Base-by-base conservation (phyloP, 1,140 invertebrate species). In the Meloidogyne floridensis region DNA sequence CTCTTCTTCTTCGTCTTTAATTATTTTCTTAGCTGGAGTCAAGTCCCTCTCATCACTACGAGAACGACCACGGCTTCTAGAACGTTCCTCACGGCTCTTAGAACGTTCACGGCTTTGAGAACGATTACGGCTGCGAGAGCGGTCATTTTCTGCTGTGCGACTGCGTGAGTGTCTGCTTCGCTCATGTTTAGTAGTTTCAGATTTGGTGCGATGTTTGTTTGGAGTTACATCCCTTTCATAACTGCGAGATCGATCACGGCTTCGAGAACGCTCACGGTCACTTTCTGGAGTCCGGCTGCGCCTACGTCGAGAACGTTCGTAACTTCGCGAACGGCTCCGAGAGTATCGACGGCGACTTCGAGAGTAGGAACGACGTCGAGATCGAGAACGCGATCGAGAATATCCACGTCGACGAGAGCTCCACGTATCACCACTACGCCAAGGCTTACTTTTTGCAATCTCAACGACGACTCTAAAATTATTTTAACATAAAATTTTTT, bases 401-500 rank as follows among this genome's bases (percentile, higher is more conserved):
- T 80, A 80, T 65, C 72, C 59, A 70, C 83, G 82, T 42, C 83
- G 83, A 69, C 83, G 83, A 3, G 54, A 73, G 13, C 75, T 79
- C 59, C 77, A 82, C 0, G 59, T 73, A 42, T 71, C 75, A 10
- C 72, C 82, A 32, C 65, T 73, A 47, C 78, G 81, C 76, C 86
- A 75, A 54, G 86, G 86, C 11, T 75, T 71, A 51, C 85, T 82
- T 80, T 85, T 86, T 20, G 85, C 85, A 18, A 87, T 81, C 72
- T 86, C 85, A 51, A 86, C 85, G 51, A 85, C 56, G 8, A 86
- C 85, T 75, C 85, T 85, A 56, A 75, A 85, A 83, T 20, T 8
- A 20, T 56, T 18, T 70, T 9, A 81, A 82, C 13, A 5, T 9
- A 10, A 47, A 82, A 83, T 43, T n/a, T 59, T 5, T 9, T 13